Conservation (phyloP, 2,888 invertebrate species). For the Caenorhabditis uteleia region DNA sequence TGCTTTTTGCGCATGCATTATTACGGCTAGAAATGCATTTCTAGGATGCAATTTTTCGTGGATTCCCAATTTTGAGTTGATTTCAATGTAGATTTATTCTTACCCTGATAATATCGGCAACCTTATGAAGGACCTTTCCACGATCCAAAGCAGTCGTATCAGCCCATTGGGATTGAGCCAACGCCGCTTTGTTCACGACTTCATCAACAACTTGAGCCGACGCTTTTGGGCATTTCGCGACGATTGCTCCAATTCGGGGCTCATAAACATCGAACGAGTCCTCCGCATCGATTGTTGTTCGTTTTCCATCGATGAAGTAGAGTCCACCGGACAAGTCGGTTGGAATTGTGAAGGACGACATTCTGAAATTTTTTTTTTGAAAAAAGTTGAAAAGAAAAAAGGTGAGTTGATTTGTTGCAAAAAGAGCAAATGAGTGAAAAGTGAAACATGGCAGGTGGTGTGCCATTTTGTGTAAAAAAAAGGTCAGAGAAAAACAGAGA, state of each 20-base stretch:
- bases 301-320: slow-evolving; percentile 48
- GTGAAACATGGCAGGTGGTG: too few relatives aligned
- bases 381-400: too few relatives aligned
- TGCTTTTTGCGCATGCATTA: too few relatives aligned
- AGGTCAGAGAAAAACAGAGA: too few relatives aligned
- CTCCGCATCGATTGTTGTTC: slow-evolving; percentile 28
- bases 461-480: too few relatives aligned
- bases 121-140: slow-evolving; percentile 56
- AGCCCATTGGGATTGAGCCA: slow-evolving; percentile 39
- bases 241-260: slow-evolving; percentile 55
- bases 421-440: too few relatives aligned
- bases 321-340: slow-evolving; percentile 51
- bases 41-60: not conserved
- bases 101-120: slow-evolving; percentile 59
- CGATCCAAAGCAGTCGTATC: slow-evolving; percentile 52
- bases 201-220: slow-evolving; percentile 32
- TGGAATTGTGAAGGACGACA: slow-evolving; percentile 41
- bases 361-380: too few relatives aligned
- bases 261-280: slow-evolving; percentile 56
- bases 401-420: too few relatives aligned
- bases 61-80: not conserved
- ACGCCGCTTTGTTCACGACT: slow-evolving; percentile 26
- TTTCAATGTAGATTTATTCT: not conserved
- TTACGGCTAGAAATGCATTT: not conserved
- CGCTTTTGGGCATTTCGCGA: slow-evolving; percentile 42